These are phyloP conservation scores for Rhagonycha fulva DNA, from an alignment of 2,888 invertebrate species.

Conservation along the genomic window DNA sequence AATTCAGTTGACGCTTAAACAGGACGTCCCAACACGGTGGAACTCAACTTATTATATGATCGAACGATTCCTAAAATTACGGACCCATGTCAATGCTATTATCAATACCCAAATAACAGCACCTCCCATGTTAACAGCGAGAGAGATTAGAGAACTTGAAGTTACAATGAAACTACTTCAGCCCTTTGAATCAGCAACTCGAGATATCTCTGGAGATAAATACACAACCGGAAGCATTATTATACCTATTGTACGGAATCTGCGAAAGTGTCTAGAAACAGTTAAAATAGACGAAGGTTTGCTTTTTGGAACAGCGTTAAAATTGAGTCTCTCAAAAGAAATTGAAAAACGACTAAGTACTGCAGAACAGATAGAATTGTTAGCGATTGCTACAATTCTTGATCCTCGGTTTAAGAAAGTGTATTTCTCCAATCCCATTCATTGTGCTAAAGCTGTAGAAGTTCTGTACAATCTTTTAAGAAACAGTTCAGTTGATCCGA, in stretches of 20 bases:
- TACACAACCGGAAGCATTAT: not conserved
- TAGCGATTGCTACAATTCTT: not conserved
- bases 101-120: not conserved
- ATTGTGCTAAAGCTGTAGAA: not conserved
- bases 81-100: not conserved
- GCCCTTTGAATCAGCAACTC: not conserved
- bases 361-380: not conserved
- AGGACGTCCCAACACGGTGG: no score
- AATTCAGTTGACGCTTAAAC: no score
- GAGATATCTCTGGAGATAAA: not conserved
- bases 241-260: not conserved
- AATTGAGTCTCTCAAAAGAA: not conserved
- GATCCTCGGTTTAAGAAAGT: not conserved
- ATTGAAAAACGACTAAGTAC: not conserved
- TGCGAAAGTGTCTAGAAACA: not conserved
- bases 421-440: not conserved
- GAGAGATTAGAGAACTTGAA: not conserved
- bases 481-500: not conserved
- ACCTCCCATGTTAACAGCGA: not conserved
- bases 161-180: no score
- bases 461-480: not conserved
- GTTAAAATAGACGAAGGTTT: not conserved
- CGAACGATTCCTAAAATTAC: not conserved
- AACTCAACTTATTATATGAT: no score
- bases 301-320: not conserved